These are phyloP conservation scores for Natrix natrix DNA, from an alignment of 2,797 vertebrate genomes.

Conservation along the genomic window DNA sequence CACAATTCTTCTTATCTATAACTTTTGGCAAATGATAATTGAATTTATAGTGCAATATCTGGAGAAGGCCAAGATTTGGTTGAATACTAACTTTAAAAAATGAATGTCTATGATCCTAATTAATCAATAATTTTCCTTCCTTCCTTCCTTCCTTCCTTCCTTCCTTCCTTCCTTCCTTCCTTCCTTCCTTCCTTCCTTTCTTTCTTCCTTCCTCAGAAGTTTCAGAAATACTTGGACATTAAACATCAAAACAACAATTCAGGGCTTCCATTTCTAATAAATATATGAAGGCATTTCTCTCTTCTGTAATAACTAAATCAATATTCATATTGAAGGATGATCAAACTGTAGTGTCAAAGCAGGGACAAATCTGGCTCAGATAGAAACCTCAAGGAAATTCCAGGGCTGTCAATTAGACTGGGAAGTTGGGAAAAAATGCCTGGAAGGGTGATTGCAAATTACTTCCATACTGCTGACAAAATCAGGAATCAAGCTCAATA, in stretches of 20 bases:
- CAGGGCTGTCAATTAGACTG: background rate
- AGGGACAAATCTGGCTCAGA: background rate
- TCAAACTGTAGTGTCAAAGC: background rate
- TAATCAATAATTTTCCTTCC: constrained; percentile 6
- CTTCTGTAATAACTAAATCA: background rate
- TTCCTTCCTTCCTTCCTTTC: too few species aligned
- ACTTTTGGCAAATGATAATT: background rate
- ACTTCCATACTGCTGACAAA: background rate
- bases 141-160: background rate
- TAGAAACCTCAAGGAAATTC: background rate
- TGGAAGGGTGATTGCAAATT: background rate
- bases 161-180: background rate
- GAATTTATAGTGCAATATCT: background rate
- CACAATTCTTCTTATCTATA: background rate
- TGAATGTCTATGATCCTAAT: constrained; percentile 28
- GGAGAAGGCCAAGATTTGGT: background rate
- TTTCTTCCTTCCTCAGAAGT: background rate
- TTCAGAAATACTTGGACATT: background rate
- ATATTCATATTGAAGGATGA: background rate
- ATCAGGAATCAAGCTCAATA: background rate
- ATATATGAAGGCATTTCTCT: background rate
- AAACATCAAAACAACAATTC: background rate
- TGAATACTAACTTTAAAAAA: constrained; percentile 17
- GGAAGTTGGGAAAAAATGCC: background rate
- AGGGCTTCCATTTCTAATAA: background rate